These are phyloP conservation scores for Dipodomys ordii DNA, from an alignment of 2,113 vertebrate species.

Conservation along the genomic window DNA sequence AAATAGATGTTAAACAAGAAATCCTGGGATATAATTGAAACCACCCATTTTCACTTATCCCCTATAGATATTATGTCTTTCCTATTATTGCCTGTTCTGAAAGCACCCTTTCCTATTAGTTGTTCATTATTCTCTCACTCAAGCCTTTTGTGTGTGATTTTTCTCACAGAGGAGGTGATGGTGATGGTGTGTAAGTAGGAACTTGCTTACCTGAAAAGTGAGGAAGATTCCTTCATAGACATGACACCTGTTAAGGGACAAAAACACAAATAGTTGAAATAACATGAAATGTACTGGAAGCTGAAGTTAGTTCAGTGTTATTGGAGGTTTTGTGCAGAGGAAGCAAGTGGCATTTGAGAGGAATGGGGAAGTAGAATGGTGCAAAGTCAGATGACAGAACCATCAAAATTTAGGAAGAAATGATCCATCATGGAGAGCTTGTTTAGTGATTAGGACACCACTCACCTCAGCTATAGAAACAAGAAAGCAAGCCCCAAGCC, in stretches of 20 bases:
- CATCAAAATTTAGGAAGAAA: neutral
- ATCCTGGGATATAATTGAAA: neutral
- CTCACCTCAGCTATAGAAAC: neutral
- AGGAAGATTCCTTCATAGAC: neutral
- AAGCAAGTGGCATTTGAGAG: neutral
- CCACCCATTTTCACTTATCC: neutral
- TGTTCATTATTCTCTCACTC: neutral
- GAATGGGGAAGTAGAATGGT: neutral
- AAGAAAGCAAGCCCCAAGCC: neutral
- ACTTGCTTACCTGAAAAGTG: neutral
- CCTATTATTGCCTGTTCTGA: neutral
- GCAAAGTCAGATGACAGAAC: neutral
- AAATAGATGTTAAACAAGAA: neutral
- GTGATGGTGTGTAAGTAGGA: neutral
- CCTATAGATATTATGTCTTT: neutral
- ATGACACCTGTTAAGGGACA: neutral
- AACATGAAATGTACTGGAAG: neutral
- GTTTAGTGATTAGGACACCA: neutral
- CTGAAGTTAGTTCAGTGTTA: neutral
- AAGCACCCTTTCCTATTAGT: neutral
- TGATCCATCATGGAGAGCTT: neutral
- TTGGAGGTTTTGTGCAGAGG: neutral
- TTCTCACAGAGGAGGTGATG: neutral
- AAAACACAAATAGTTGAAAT: neutral
- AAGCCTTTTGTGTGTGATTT: neutral